A percentile compares a stretch with the other conserved stretches of the same genome.
phyloP scores from a whole-genome alignment of 92 coral and sea anemone species.

The Chrysogorgia sp. region DNA sequence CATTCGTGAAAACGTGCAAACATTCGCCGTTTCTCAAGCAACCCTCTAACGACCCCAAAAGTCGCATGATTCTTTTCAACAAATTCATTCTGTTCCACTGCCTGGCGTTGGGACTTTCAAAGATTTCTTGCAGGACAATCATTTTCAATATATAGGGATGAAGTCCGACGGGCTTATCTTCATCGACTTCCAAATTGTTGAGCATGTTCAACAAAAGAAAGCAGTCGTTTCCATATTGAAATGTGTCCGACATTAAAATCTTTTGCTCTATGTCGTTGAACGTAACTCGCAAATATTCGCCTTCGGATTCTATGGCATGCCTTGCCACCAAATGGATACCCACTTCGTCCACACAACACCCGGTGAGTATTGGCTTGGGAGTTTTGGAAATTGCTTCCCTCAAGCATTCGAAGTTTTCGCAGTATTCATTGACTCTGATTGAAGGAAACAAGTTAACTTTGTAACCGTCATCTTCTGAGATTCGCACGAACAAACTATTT shows the following conservation, averaged over 20 bases:
- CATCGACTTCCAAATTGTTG: not conserved
- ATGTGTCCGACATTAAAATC: not conserved
- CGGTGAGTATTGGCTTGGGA: not conserved
- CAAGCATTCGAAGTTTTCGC: constrained; percentile 12
- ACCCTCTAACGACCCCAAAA: constrained; percentile 47
- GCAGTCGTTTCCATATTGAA: constrained; percentile 6
- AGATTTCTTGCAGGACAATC: constrained; percentile 50
- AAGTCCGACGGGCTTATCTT: not conserved
- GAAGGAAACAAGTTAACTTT: constrained; percentile 13
- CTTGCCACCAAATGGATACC: constrained; percentile 24
- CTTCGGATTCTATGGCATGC: not conserved
- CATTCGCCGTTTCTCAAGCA: constrained; percentile 32
- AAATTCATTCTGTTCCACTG: constrained; percentile 53
- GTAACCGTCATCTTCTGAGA: not conserved
- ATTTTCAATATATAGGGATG: not conserved
- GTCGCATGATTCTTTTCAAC: constrained; percentile 44
- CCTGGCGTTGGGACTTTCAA: constrained; percentile 43
- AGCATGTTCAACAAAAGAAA: not conserved
- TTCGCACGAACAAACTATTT: constrained; percentile 2
- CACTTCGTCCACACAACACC: not conserved
- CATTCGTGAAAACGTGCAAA: constrained; percentile 6
- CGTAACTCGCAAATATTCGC: constrained; percentile 4
- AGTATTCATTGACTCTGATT: constrained; percentile 9
- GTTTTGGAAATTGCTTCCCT: not conserved
- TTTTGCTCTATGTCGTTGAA: constrained; percentile 14